A percentile compares a stretch with the other conserved stretches of the same genome.
Conservation (phyloP, 2,888 invertebrate genomes). For the Torymus auratus region DNA sequence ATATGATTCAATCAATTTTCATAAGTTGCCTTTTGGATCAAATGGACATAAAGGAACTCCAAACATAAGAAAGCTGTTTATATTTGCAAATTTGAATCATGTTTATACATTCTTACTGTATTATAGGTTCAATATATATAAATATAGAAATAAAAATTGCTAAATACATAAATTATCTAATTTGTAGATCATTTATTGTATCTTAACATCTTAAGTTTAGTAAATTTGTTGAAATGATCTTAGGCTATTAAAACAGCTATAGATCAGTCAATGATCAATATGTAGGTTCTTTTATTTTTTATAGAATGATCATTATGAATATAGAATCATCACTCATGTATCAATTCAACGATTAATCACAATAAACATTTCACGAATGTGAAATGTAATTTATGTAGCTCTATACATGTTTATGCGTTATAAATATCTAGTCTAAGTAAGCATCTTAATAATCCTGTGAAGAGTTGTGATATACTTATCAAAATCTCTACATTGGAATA, state of each 20-base stretch:
- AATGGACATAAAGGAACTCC: neutral
- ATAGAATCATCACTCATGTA: constrained; percentile 28
- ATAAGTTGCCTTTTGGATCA: constrained; percentile 9
- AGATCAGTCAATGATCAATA: constrained; percentile 38
- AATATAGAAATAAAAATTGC: constrained; percentile 22
- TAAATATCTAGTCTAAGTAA: constrained; percentile 50
- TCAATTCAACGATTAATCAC: constrained; percentile 38
- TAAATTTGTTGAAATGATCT: constrained; percentile 24
- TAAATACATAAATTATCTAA: constrained; percentile 34
- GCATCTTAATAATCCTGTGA: constrained; percentile 19
- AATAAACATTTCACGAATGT: constrained; percentile 36
- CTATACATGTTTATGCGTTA: constrained; percentile 34
- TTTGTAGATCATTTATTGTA: constrained; percentile 23
- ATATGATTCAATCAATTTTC: constrained; percentile 30
- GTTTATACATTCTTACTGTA: constrained; percentile 20
- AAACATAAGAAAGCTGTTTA: constrained; percentile 11
- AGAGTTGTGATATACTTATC: constrained; percentile 7
- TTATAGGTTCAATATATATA: constrained; percentile 38
- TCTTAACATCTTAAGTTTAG: constrained; percentile 29
- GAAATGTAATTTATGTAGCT: constrained; percentile 35
- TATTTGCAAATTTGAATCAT: constrained; percentile 36
- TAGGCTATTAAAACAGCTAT: constrained; percentile 21
- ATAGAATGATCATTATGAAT: constrained; percentile 9
- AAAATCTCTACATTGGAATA: constrained; percentile 22
- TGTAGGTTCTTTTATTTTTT: constrained; percentile 40